These are phyloP conservation scores for Aelia acuminata DNA, from an alignment of 2,888 invertebrate genomes.

Conservation along the genomic window DNA sequence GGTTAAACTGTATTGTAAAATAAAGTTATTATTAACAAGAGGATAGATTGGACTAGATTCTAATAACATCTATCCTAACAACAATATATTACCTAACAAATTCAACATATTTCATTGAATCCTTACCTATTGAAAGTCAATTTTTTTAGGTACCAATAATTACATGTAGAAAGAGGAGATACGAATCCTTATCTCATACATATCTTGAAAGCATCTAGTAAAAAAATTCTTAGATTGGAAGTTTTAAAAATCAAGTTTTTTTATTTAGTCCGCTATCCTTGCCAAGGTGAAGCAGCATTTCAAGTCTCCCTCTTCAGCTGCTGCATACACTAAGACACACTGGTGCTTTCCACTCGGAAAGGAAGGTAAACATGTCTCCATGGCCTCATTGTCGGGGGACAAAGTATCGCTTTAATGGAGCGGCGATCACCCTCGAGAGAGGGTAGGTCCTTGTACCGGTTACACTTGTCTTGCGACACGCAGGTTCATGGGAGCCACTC, in stretches of 20 bases:
- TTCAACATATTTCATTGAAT: too few relatives aligned
- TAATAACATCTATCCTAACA: too few relatives aligned
- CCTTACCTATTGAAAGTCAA: too few relatives aligned
- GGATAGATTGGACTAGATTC: too few relatives aligned
- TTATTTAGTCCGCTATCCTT: neutral
- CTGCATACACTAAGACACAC: neutral
- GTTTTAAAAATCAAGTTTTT: neutral
- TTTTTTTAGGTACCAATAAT: too few relatives aligned
- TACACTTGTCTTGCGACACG: conserved; percentile 48
- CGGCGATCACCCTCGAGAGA: conserved; percentile 5
- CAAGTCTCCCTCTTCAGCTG: neutral
- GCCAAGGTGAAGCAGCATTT: neutral
- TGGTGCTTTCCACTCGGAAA: neutral
- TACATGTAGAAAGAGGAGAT: too few relatives aligned
- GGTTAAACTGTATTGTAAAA: too few relatives aligned
- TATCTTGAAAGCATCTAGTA: too few relatives aligned
- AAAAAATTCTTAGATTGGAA: too few relatives aligned
- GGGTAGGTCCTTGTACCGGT: conserved; percentile 45
- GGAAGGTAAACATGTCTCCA: neutral
- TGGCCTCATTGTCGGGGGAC: neutral
- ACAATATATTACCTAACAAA: too few relatives aligned
- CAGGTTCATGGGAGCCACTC: conserved; percentile 19
- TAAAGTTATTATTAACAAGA: too few relatives aligned
- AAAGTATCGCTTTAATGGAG: conserved; percentile 25
- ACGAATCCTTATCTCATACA: too few relatives aligned